phyloP scores from a whole-genome alignment of 2,797 vertebrate genomes.

The Sciurus carolinensis region DNA sequence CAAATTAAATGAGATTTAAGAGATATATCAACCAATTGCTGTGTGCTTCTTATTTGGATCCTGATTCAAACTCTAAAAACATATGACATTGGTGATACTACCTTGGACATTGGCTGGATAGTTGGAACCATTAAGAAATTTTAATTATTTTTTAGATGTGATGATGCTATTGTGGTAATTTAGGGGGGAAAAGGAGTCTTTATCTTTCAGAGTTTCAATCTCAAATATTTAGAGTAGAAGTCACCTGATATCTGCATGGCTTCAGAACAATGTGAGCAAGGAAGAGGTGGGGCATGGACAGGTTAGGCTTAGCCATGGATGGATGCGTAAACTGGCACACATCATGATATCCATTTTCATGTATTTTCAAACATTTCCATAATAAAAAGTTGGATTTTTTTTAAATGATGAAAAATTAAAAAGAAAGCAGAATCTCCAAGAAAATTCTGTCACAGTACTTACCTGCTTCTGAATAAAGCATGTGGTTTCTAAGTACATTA shows the following conservation, averaged over 20 bases:
- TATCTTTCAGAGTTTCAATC: conserved; percentile 56
- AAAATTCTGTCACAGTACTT: background rate
- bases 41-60: conserved; percentile 2
- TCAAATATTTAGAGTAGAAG: conserved; percentile 47
- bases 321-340: background rate
- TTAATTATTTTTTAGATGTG: background rate
- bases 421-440: conserved; percentile 16
- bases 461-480: background rate
- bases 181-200: background rate
- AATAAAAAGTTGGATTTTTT: background rate
- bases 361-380: conserved; percentile 32
- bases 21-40: background rate
- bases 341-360: conserved; percentile 4
- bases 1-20: conserved; percentile 25
- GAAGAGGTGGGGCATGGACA: background rate
- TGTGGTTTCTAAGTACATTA: background rate
- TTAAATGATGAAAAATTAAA: conserved; percentile 20
- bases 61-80: conserved; percentile 25
- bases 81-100: background rate
- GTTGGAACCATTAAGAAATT: background rate
- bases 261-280: background rate
- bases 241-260: background rate
- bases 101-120: background rate
- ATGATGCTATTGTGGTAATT: background rate
- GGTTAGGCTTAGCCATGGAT: background rate